Evolutionary conservation across 1,140 invertebrate genomes (phyloP).

Genomic region (Oppia nitens): DNA sequence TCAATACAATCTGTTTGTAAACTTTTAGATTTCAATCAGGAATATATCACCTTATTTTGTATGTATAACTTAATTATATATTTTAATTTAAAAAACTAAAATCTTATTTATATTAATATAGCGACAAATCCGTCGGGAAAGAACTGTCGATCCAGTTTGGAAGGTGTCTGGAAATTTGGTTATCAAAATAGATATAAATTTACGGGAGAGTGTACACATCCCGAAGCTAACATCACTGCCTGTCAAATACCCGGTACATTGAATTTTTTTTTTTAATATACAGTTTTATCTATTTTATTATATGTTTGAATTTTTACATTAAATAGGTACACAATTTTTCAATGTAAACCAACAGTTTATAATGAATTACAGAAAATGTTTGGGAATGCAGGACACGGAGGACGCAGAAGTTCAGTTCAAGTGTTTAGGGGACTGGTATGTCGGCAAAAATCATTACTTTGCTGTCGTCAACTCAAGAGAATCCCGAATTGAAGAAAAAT

Average conservation of each 20-base stretch:
- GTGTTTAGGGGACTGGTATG: constrained; percentile 86
- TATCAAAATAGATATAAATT: constrained; percentile 75
- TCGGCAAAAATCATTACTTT: constrained; percentile 85
- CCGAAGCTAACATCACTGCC: constrained; percentile 71
- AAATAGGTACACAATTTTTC: constrained; percentile 60
- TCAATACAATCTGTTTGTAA: constrained; percentile 56
- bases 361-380: constrained; percentile 77
- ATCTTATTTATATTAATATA: constrained; percentile 13
- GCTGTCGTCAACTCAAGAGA: constrained; percentile 86
- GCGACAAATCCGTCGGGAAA: constrained; percentile 75
- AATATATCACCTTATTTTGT: constrained; percentile 60
- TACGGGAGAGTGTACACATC: constrained; percentile 70
- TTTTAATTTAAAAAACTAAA: neutral
- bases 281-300: neutral
- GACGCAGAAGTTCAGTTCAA: constrained; percentile 82
- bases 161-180: constrained; percentile 87
- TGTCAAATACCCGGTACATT: constrained; percentile 70
- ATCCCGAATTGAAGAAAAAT: constrained; percentile 80
- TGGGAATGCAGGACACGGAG: constrained; percentile 63
- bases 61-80: constrained; percentile 14
- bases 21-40: constrained; percentile 52
- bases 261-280: neutral
- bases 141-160: constrained; percentile 76
- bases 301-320: no score
- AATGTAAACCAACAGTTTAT: constrained; percentile 95